A percentile compares a stretch with the other conserved stretches of the same genome.
These are phyloP conservation scores for Merops nubicus DNA, from an alignment of 2,113 vertebrate species.

Conservation along the genomic window DNA sequence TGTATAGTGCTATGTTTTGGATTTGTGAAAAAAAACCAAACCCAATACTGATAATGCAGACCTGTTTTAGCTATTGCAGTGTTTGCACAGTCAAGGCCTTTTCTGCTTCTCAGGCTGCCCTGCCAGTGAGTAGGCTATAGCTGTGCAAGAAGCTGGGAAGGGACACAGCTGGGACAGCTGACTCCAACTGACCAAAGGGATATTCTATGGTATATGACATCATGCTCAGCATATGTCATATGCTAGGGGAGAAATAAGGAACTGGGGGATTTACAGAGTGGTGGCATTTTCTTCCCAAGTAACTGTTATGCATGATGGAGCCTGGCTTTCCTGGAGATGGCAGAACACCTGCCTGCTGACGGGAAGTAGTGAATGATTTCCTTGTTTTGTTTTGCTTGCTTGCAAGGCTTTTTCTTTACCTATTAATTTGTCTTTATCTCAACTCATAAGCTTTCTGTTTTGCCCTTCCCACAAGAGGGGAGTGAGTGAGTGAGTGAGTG, in stretches of 20 bases:
- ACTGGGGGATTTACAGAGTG: not conserved
- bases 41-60: not conserved
- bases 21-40: not conserved
- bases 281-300: not conserved
- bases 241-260: not conserved
- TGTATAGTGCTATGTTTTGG: not conserved
- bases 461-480: not conserved
- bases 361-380: not conserved
- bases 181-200: not conserved
- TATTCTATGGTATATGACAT: not conserved
- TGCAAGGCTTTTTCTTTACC: fast-evolving
- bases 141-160: not conserved
- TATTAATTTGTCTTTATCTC: not conserved
- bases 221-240: not conserved
- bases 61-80: not conserved
- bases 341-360: not conserved
- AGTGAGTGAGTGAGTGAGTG: too few species aligned
- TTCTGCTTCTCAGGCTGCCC: not conserved
- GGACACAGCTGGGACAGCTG: not conserved
- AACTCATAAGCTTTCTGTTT: not conserved
- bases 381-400: not conserved
- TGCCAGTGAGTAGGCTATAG: not conserved
- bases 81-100: not conserved
- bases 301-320: fast-evolving
- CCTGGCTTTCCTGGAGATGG: not conserved